Base-by-base conservation (phyloP, 2,888 invertebrate species). In the Orchesella flavescens region DNA sequence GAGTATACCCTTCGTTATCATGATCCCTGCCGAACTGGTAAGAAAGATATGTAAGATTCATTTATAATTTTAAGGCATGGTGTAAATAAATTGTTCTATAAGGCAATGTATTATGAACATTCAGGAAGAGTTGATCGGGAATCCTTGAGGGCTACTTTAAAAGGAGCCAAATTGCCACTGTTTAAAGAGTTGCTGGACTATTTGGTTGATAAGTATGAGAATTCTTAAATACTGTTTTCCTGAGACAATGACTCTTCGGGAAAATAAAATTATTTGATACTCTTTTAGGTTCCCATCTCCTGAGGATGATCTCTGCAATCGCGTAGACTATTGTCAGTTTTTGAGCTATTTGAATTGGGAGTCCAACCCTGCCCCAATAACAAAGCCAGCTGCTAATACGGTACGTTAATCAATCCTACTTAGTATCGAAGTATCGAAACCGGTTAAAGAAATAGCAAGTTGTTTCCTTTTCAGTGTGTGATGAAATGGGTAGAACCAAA, bases 281-380 rank as follows among this genome's bases (percentile, higher is more conserved):
- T n/a, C 61, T n/a, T 13, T 9, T 57, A 88, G 87, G 55, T 88
- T 86, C 59, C 88, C 88, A 21, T 23, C 55, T 13, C 72, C 86
- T 15, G 78, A 83, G 63, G 86, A 78, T 7, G 87, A 87, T 59
- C 21, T 68, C 0, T 88, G 88, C 57, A 85, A 86, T 46, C 83
- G 86, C 7, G 83, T 95, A 53, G 91, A 92, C 76, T 94, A 93
- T 84, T 92, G 93, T 1, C 94, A 95, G 89, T 90, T 96, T 77
- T 89, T 96, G 88, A 89, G 91, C 57, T 95, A 95, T 89, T 90
- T 96, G 80, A 93, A 96, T 89, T 93, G 94, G 88, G 92, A 92
- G 89, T 92, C 92, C 13, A 91, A 92, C 88, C 92, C 92, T 1
- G 89, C 91, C 77, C 88, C 91, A 24, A 92, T 92, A 57, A 90